Evolutionary conservation across 2,797 vertebrate species (phyloP).

Genomic region (Protonibea diacanthus): DNA sequence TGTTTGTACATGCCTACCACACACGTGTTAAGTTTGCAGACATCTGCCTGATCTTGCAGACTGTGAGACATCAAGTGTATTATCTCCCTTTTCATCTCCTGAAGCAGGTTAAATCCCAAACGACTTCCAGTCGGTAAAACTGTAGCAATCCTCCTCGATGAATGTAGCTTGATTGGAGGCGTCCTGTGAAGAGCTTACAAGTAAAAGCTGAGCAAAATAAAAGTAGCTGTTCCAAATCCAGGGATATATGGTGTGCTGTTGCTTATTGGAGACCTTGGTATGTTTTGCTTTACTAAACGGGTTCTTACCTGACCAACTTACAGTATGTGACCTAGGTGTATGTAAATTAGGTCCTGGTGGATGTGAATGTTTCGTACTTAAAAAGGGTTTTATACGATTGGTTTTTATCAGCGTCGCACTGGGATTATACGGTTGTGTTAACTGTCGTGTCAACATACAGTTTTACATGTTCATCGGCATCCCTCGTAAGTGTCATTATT

Average conservation of each 20-base stretch:
- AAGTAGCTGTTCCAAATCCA: constrained; percentile 66
- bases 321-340: constrained; percentile 50
- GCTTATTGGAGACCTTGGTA: constrained; percentile 55
- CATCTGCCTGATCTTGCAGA: not conserved
- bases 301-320: constrained; percentile 51
- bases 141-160: constrained; percentile 53
- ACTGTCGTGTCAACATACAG: constrained; percentile 35
- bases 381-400: constrained; percentile 71
- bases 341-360: constrained; percentile 59
- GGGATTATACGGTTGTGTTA: constrained; percentile 41
- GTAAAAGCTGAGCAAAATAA: constrained; percentile 50
- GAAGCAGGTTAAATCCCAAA: constrained; percentile 44
- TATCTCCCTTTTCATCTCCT: constrained; percentile 21
- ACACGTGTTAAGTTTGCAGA: constrained; percentile 30
- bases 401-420: constrained; percentile 58
- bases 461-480: constrained; percentile 41
- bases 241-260: constrained; percentile 68
- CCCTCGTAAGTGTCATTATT: constrained; percentile 25
- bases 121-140: constrained; percentile 35
- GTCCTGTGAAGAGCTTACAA: constrained; percentile 45
- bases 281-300: constrained; percentile 58
- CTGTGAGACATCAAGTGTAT: not conserved
- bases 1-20: constrained; percentile 46
- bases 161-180: constrained; percentile 61
- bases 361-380: constrained; percentile 76